Evolutionary conservation across 2,113 vertebrate genomes (phyloP).

Genomic region (Alligator mississippiensis): DNA sequence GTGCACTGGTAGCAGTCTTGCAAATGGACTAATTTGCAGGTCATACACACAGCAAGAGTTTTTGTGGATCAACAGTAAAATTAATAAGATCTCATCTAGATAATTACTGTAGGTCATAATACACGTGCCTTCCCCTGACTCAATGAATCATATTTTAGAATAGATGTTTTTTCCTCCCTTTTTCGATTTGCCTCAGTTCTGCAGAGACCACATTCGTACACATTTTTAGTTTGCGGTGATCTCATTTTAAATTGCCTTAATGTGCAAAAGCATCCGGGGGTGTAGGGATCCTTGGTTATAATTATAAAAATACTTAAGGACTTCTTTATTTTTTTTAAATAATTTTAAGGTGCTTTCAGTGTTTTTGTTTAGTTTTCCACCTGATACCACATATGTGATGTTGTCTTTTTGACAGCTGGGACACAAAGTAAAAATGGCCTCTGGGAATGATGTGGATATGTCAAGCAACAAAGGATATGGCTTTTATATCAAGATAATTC

Average conservation of each 20-base stretch:
- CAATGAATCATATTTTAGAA: neutral
- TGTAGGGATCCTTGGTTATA: neutral
- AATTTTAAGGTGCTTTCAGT: fast-evolving
- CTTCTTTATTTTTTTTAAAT: neutral
- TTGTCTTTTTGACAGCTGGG: neutral
- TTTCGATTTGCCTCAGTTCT: fast-evolving
- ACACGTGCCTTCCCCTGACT: neutral
- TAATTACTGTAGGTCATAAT: neutral
- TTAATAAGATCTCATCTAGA: neutral
- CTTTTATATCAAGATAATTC: neutral
- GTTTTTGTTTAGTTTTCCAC: neutral
- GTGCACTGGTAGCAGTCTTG: neutral
- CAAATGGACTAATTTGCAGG: neutral
- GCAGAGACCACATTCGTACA: neutral
- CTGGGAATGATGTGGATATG: neutral
- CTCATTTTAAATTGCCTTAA: neutral
- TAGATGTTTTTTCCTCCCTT: neutral
- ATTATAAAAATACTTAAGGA: neutral
- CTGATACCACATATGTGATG: neutral
- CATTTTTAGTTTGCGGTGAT: fast-evolving
- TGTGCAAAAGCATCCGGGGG: neutral
- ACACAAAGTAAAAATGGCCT: fast-evolving
- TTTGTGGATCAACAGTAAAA: neutral
- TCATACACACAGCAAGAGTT: neutral
- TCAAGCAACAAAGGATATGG: neutral